A percentile compares a stretch with the other conserved stretches of the same genome.
phyloP scores from a whole-genome alignment of 2,888 invertebrate species.

The Lypha dubia region DNA sequence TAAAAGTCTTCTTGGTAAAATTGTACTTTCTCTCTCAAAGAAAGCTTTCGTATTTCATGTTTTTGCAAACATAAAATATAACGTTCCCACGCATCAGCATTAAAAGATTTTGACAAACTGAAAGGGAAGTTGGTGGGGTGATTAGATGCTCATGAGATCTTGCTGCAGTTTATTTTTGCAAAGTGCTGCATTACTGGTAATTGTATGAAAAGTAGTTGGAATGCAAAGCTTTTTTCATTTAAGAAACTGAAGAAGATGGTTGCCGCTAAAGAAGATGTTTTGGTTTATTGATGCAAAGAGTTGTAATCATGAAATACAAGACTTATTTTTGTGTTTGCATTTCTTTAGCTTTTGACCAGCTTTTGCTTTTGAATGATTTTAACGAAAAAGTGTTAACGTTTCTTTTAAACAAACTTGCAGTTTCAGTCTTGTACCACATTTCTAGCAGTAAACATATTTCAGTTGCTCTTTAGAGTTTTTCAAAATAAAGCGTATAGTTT shows the following conservation, averaged over 20 bases:
- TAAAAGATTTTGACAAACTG: neutral
- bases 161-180: neutral
- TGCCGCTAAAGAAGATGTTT: conserved; percentile 4
- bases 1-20: conserved; percentile 26
- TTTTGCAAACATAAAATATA: neutral
- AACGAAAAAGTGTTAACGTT: conserved; percentile 64
- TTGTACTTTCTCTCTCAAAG: conserved; percentile 53
- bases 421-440: conserved; percentile 66
- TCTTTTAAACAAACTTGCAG: conserved; percentile 53
- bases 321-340: conserved; percentile 30
- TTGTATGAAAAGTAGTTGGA: conserved; percentile 4
- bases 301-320: conserved; percentile 17
- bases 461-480: neutral
- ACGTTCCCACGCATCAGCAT: conserved; percentile 48
- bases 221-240: conserved; percentile 23
- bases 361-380: conserved; percentile 26
- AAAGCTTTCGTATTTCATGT: conserved; percentile 36
- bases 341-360: conserved; percentile 60
- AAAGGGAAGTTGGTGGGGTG: neutral
- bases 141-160: neutral
- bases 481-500: conserved; percentile 51
- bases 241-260: conserved; percentile 10
- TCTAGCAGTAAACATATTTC: conserved; percentile 53
- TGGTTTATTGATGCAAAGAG: conserved; percentile 20
- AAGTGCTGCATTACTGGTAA: neutral